Percentiles rank a stretch among this genome's conserved stretches.
Conservation (phyloP, 2,888 invertebrate genomes). For the Maniola hyperantus region DNA sequence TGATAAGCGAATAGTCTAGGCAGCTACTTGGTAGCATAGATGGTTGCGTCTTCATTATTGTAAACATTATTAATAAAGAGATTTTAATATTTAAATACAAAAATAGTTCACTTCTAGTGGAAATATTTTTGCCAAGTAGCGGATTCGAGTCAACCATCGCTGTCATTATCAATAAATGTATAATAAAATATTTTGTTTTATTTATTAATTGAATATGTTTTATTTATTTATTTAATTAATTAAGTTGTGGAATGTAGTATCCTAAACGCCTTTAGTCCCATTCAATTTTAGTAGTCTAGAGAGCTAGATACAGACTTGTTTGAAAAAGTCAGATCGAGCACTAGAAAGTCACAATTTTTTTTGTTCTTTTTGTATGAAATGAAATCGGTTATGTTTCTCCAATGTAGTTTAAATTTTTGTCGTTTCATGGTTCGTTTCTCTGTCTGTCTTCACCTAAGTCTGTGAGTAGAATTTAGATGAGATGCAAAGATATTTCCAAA, state of each 20-base stretch:
- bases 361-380: too few species aligned
- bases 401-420: too few species aligned
- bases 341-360: not conserved
- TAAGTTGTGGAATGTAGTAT: not conserved
- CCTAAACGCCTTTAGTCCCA: not conserved
- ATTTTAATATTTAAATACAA: slow-evolving; percentile 79
- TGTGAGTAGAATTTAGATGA: too few species aligned
- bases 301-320: not conserved
- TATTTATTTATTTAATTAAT: slow-evolving; percentile 17
- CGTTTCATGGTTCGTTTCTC: too few species aligned
- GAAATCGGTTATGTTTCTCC: not conserved
- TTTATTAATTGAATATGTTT: slow-evolving; percentile 29
- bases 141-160: slow-evolving; percentile 80
- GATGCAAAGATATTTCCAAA: too few species aligned
- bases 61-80: slow-evolving; percentile 70
- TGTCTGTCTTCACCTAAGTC: too few species aligned
- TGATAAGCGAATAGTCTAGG: slow-evolving; percentile 66
- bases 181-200: slow-evolving; percentile 61
- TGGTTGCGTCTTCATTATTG: slow-evolving; percentile 71
- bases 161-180: slow-evolving; percentile 83
- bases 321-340: not conserved
- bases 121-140: slow-evolving; percentile 82
- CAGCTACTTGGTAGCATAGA: slow-evolving; percentile 76
- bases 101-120: slow-evolving; percentile 79
- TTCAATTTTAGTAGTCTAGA: not conserved